Percentiles rank a stretch among this genome's conserved stretches.
phyloP scores from a whole-genome alignment of 1,140 invertebrate species.

The Planococcus citri region DNA sequence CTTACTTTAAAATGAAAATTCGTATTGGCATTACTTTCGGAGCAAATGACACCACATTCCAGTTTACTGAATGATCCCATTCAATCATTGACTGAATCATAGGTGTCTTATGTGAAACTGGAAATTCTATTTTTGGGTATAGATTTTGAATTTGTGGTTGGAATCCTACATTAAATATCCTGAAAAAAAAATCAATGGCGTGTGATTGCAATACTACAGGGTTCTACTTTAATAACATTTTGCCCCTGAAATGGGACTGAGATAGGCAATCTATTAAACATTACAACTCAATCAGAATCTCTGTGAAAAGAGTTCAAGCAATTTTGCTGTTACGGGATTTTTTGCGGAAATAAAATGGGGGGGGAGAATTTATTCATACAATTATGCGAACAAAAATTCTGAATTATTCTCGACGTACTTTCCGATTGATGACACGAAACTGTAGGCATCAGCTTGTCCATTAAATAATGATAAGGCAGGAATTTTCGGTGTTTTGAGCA shows the following conservation, averaged over 20 bases:
- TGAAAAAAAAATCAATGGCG: slow-evolving; percentile 35
- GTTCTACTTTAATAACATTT: too few species aligned
- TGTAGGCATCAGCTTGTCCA: background rate
- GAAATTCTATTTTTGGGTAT: slow-evolving; percentile 49
- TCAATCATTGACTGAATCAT: slow-evolving; percentile 54
- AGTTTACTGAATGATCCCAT: slow-evolving; percentile 53
- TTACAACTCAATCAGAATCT: slow-evolving; percentile 11
- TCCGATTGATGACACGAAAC: background rate
- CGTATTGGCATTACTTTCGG: slow-evolving; percentile 22
- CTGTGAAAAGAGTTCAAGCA: too few species aligned
- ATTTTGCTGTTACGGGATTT: too few species aligned
- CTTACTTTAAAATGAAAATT: too few species aligned
- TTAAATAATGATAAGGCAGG: background rate
- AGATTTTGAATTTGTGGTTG: slow-evolving; percentile 45
- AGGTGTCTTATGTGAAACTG: slow-evolving; percentile 60
- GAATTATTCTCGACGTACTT: background rate
- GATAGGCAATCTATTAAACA: slow-evolving; percentile 19
- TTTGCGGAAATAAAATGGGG: too few species aligned
- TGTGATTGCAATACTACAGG: background rate
- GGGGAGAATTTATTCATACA: background rate
- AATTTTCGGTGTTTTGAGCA: background rate
- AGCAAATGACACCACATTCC: slow-evolving; percentile 15
- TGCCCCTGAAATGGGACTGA: background rate
- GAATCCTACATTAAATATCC: slow-evolving; percentile 51
- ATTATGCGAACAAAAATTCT: background rate